Base-by-base conservation (phyloP, 2,797 vertebrate species). In the Phrynocephalus vlangalii region DNA sequence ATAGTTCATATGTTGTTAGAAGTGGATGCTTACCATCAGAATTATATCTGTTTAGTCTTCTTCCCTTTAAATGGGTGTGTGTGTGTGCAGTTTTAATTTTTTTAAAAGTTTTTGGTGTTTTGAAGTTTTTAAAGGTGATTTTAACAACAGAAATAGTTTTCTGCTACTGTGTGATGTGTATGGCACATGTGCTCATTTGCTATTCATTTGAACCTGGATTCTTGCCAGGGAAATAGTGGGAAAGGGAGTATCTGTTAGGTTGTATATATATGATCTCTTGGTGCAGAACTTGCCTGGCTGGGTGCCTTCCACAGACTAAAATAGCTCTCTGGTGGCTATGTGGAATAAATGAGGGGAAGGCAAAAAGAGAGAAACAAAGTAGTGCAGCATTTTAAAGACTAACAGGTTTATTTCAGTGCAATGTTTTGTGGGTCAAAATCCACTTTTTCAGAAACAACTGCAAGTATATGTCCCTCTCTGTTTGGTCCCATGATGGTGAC, bases 201-300 rank as follows among this genome's bases (percentile, higher is more conserved):
- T 56, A 16, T 85, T 88, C 72, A 30, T 79, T 73, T 38, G 52
- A 56, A 33, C 70, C 72, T 90, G 73, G 28, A 66, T 1, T 1
- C 83, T 91, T 89, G 33, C 67, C 68, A 83, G 70, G 38, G 10
- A 84, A 11, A 3, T 7, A 26, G 71, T 89, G n/a, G 66, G 38
- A 38, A 15, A 38, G 84, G 48, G 28, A 73, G 28, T 68, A 77
- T 15, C 10, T 1, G 6, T 48, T 30, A 16, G 1, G 26, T 84
- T 63, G 18, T 16, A 22, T 24, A 33, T 2, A 33, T 4, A 10
- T 87, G 72, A 33, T 67, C 30, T 77, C 66, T 76, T n/a, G 8
- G 28, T 77, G 16, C 75, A 48, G 60, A 68, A 30, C 22, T 67
- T 48, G 28, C 18, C 60, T 24, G 60, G 68, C 28, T 5, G 13